Base-by-base conservation (phyloP, 1,140 invertebrate species). In the Charaxes varanes region DNA sequence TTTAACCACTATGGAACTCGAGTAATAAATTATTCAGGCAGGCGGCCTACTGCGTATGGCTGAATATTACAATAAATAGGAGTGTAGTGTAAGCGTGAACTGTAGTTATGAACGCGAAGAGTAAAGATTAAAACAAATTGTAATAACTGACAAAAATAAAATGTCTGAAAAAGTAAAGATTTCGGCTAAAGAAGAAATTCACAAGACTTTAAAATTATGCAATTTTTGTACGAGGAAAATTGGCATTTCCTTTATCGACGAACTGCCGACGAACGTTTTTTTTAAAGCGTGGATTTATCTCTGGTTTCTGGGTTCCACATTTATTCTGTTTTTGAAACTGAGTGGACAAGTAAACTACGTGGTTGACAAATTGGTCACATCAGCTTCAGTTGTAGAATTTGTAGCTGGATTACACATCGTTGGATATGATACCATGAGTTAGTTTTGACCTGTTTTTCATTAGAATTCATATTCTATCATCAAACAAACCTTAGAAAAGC, bases 351-450 rank as follows among this genome's bases (percentile, higher is more conserved):
- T 68, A 6, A 45, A 45, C 7, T 70, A 65, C 18, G 62, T 66
- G 7, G 32, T 58, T 17, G 45, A 35, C 5, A 57, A 70, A 32
- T 31, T 74, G 10, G 38, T 61, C 2, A 59, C 46, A 7, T 58
- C 57, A 1, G 44, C 62, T 0, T 65, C 62, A 1, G 50, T 78
- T 0, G 70, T 61, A 17, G 63, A 68, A 23, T 71, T 74, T 23
- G 56, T 78, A 11, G 56, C 59, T 0, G 61, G 63, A 14, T 41
- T 78, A 28, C 73, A 78, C 23, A 73, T 78, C 24, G 61, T 61
- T 19, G 70, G 70, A 26, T 74, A 78, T 21, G 70, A 64, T 52
- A 64, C 55, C 4, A 67, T 78, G 58, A 72, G 70, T 78, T 35
- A 64, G 62, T 68, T 26, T n/a, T n/a, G n/a, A n/a, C n/a, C n/a